Conservation (phyloP, 2,113 vertebrate genomes). For the Nibea albiflora region DNA sequence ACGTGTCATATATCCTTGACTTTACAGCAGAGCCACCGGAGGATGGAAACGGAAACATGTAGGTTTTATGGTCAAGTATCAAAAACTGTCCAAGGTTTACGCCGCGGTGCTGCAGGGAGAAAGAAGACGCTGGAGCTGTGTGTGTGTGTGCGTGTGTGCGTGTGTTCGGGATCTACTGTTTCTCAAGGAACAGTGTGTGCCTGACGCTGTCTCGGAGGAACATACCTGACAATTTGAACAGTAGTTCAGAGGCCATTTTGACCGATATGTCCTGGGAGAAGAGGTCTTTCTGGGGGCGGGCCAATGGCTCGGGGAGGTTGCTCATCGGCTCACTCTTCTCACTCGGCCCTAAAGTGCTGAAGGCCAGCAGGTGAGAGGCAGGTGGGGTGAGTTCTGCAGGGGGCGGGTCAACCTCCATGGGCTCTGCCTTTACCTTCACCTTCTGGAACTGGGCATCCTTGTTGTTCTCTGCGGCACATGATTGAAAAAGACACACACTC, state of each 20-base stretch:
- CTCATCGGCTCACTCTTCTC: slow-evolving; percentile 90
- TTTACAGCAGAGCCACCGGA: slow-evolving; percentile 62
- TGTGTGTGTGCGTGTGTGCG: slow-evolving; percentile 8
- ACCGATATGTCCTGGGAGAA: slow-evolving; percentile 99
- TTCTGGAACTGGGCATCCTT: slow-evolving; percentile 89
- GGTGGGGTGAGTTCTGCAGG: slow-evolving; percentile 82
- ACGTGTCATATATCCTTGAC: slow-evolving; percentile 55
- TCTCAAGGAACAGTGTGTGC: slow-evolving; percentile 7
- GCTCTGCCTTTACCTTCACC: slow-evolving; percentile 94
- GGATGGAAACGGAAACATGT: slow-evolving; percentile 68
- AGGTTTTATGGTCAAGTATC: slow-evolving; percentile 64
- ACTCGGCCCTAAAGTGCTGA: slow-evolving; percentile 93
- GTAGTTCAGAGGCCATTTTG: slow-evolving; percentile 99
- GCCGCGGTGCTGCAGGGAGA: background rate
- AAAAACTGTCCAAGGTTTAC: slow-evolving; percentile 62
- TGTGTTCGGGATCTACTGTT: background rate
- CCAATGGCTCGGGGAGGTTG: slow-evolving; percentile 89
- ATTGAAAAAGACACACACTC: slow-evolving; percentile 25
- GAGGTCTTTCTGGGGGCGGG: slow-evolving; percentile 92
- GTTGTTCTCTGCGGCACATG: slow-evolving; percentile 90
- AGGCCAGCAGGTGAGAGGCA: slow-evolving; percentile 88
- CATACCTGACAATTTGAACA: slow-evolving; percentile 97
- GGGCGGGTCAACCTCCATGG: slow-evolving; percentile 96
- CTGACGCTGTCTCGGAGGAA: slow-evolving; percentile 9
- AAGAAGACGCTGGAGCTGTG: slow-evolving; percentile 21